Evolutionary conservation across 2,888 invertebrate species (phyloP).

Genomic region (Tridacna gigas): DNA sequence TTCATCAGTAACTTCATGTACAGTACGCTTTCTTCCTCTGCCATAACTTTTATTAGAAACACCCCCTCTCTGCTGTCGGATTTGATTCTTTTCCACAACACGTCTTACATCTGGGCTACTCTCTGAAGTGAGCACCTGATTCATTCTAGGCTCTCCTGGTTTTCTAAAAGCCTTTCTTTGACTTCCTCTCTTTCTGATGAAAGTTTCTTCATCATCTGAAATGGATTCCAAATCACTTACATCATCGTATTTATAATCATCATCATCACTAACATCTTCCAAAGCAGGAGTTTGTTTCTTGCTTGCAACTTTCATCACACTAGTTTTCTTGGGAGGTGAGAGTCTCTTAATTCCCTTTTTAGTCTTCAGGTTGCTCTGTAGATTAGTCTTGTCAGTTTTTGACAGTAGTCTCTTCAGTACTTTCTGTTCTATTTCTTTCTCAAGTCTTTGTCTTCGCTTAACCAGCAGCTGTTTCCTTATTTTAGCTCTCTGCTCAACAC

Average conservation of each 20-base stretch:
- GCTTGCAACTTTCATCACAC: background rate
- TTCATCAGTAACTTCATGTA: background rate
- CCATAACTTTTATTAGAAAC: background rate
- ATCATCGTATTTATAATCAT: constrained; percentile 43
- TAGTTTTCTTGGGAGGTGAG: constrained; percentile 22
- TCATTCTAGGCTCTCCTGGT: constrained; percentile 50
- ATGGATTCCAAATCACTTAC: constrained; percentile 58
- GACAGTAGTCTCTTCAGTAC: constrained; percentile 41
- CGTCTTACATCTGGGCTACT: constrained; percentile 37
- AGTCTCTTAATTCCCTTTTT: constrained; percentile 39
- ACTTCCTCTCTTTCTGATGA: background rate
- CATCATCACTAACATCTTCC: constrained; percentile 49
- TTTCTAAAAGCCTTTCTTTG: constrained; percentile 46
- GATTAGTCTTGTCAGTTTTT: background rate
- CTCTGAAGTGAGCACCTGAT: background rate
- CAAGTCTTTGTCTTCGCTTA: constrained; percentile 45
- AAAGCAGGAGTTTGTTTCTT: background rate
- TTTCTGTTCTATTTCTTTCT: constrained; percentile 46
- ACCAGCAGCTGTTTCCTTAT: constrained; percentile 28
- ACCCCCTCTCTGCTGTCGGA: background rate
- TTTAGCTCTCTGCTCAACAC: constrained; percentile 13
- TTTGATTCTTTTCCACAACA: constrained; percentile 31
- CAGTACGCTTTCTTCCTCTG: constrained; percentile 17
- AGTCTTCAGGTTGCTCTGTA: background rate
- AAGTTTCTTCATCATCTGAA: constrained; percentile 50